Evolutionary conservation across 2,797 vertebrate species (phyloP).

Genomic region (Rhinoraja longicauda): DNA sequence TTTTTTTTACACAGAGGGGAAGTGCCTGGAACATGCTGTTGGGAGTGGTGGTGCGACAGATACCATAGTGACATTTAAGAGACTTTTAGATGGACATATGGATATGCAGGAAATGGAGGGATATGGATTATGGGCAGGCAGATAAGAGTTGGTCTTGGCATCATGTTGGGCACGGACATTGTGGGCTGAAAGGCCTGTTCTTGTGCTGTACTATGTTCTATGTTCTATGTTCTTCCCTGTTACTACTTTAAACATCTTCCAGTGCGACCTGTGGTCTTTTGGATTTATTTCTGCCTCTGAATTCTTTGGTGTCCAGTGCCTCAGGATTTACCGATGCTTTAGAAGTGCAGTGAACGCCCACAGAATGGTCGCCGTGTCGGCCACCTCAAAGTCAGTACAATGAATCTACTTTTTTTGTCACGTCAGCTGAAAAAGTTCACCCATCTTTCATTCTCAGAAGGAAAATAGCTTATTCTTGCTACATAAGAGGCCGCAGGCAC

Average conservation of each 20-base stretch:
- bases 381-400: not conserved
- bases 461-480: constrained; percentile 15
- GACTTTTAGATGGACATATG: too few species aligned
- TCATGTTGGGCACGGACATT: too few species aligned
- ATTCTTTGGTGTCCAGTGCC: not conserved
- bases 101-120: too few species aligned
- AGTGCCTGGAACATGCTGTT: too few species aligned
- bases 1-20: too few species aligned
- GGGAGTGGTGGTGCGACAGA: too few species aligned
- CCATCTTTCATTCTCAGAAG: not conserved
- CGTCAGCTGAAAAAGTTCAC: not conserved
- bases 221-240: not conserved
- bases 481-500: not conserved
- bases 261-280: not conserved
- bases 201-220: too few species aligned
- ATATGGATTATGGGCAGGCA: too few species aligned
- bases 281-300: not conserved
- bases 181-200: too few species aligned
- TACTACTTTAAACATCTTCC: not conserved
- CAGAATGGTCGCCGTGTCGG: not conserved
- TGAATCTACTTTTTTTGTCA: not conserved
- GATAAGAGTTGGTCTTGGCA: too few species aligned
- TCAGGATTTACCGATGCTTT: not conserved
- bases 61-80: too few species aligned
- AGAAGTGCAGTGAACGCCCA: not conserved